A percentile compares a stretch with the other conserved stretches of the same genome.
phyloP scores from a whole-genome alignment of 2,888 invertebrate genomes.

The Nymphalis polychloros region DNA sequence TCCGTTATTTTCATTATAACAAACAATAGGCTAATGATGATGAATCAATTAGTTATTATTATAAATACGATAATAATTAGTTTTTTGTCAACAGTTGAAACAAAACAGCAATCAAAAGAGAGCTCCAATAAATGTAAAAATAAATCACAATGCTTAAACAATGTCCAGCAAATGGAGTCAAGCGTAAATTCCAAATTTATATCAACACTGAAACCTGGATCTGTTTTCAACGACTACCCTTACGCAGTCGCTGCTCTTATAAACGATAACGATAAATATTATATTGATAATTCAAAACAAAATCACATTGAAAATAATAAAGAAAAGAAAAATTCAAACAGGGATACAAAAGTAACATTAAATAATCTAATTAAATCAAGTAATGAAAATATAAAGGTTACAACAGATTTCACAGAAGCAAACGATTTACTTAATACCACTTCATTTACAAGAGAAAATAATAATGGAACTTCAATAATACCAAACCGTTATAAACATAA shows the following conservation, averaged over 20 bases:
- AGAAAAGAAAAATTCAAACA: not conserved
- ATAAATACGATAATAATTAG: too few species aligned
- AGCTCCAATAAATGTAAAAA: slow-evolving; percentile 39
- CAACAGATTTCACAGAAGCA: slow-evolving; percentile 31
- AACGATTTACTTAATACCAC: not conserved
- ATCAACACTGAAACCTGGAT: slow-evolving; percentile 49
- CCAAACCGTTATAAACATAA: slow-evolving; percentile 56
- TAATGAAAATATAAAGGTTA: slow-evolving; percentile 1
- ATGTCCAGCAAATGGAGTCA: slow-evolving; percentile 37
- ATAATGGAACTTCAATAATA: slow-evolving; percentile 26
- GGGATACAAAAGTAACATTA: not conserved
- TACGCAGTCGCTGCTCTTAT: slow-evolving; percentile 59
- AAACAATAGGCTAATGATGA: too few species aligned
- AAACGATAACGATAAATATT: slow-evolving; percentile 39
- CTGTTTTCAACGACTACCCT: slow-evolving; percentile 62
- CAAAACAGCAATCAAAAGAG: not conserved
- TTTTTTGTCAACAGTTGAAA: not conserved
- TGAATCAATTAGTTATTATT: too few species aligned
- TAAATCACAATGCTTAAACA: slow-evolving; percentile 36
- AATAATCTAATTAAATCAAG: not conserved
- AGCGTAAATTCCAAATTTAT: slow-evolving; percentile 49
- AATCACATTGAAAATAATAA: slow-evolving; percentile 12
- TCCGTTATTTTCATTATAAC: too few species aligned
- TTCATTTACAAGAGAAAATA: not conserved
- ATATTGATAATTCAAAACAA: not conserved